Evolutionary conservation across 2,113 vertebrate genomes (phyloP).

Genomic region (Varanus salvator): DNA sequence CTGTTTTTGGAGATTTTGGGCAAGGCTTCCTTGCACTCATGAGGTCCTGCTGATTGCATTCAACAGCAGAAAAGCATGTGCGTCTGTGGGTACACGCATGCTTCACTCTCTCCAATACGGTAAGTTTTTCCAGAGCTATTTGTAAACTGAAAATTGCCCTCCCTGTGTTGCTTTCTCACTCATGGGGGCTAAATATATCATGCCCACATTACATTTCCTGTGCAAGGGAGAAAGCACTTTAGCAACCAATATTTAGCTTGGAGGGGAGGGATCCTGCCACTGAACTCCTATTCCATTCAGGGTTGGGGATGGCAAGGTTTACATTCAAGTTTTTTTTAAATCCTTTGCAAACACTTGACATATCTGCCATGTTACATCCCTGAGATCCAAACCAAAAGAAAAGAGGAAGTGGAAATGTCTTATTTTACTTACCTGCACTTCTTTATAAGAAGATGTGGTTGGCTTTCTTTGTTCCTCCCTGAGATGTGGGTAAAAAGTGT

Average conservation of each 20-base stretch:
- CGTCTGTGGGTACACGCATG: too few relatives aligned
- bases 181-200: background rate
- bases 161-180: background rate
- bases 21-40: too few relatives aligned
- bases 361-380: background rate
- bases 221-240: background rate
- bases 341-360: background rate
- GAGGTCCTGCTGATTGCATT: too few relatives aligned
- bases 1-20: too few relatives aligned
- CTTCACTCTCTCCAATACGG: background rate
- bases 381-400: background rate
- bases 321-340: background rate
- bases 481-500: background rate
- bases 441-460: background rate
- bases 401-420: background rate
- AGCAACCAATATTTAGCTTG: background rate
- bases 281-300: background rate
- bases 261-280: background rate
- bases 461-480: background rate
- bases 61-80: background rate
- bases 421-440: background rate
- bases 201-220: background rate
- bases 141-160: background rate
- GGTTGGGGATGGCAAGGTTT: background rate
- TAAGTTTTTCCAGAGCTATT: background rate